phyloP scores from a whole-genome alignment of 2,113 vertebrate species.

The Macaca mulatta region DNA sequence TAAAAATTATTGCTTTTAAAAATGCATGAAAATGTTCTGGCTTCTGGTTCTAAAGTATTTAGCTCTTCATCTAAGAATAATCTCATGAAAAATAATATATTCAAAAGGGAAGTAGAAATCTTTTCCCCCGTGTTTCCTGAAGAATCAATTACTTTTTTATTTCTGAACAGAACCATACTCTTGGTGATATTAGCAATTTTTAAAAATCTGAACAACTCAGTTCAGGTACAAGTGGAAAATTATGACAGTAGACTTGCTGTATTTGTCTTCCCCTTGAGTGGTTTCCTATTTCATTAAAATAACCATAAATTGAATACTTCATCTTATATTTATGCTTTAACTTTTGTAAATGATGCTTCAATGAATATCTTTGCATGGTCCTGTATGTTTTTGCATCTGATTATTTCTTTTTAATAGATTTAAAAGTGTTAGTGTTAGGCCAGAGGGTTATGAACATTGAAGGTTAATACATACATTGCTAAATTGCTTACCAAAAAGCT shows the following conservation, averaged over 20 bases:
- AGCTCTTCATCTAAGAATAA: background rate
- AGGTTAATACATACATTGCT: background rate
- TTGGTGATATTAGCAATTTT: background rate
- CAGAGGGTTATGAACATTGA: background rate
- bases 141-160: background rate
- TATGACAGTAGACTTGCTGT: background rate
- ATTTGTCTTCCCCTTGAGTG: background rate
- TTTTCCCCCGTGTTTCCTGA: background rate
- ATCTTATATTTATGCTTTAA: background rate
- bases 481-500: background rate
- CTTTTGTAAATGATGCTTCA: conserved; percentile 10
- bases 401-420: conserved; percentile 23
- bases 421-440: background rate
- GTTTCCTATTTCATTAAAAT: conserved; percentile 35
- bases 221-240: background rate
- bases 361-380: background rate
- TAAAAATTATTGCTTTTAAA: background rate
- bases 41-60: conserved; percentile 31
- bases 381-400: background rate
- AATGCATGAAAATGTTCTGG: background rate
- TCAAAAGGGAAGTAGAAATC: background rate
- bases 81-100: background rate
- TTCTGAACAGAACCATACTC: background rate
- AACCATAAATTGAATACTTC: background rate
- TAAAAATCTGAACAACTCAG: background rate